Conservation (phyloP, 2,113 vertebrate genomes). For the Tapirus terrestris region DNA sequence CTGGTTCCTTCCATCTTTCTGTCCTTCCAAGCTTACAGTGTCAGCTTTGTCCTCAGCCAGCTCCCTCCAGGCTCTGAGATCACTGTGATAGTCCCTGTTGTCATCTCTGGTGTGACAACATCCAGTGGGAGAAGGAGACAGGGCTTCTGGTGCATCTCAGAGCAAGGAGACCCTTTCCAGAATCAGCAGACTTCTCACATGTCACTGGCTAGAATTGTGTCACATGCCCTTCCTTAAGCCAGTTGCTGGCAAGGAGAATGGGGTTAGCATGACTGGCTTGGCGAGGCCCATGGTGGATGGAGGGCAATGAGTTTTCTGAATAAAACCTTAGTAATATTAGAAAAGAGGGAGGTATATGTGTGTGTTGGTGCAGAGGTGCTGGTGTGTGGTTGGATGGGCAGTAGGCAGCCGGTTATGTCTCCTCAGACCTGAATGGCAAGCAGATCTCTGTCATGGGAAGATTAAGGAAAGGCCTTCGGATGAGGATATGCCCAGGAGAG, state of each 20-base stretch:
- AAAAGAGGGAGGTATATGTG: too few relatives aligned
- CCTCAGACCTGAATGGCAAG: background rate
- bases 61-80: too few relatives aligned
- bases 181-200: background rate
- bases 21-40: background rate
- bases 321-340: background rate
- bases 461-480: fast-evolving
- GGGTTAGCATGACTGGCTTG: background rate
- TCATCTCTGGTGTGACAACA: fast-evolving
- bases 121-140: fast-evolving
- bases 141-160: fast-evolving
- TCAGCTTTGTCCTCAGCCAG: background rate
- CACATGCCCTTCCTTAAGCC: background rate
- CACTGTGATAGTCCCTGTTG: fast-evolving
- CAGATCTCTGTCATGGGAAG: background rate
- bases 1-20: background rate
- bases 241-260: background rate
- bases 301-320: background rate
- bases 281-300: background rate
- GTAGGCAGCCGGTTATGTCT: background rate
- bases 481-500: background rate
- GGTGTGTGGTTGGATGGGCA: background rate
- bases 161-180: background rate
- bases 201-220: background rate
- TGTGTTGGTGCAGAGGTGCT: background rate